Evolutionary conservation across 1,140 invertebrate genomes (phyloP), one percentile per base, ranked within the genome.

Genomic region (Drosophila equinoxialis): DNA sequence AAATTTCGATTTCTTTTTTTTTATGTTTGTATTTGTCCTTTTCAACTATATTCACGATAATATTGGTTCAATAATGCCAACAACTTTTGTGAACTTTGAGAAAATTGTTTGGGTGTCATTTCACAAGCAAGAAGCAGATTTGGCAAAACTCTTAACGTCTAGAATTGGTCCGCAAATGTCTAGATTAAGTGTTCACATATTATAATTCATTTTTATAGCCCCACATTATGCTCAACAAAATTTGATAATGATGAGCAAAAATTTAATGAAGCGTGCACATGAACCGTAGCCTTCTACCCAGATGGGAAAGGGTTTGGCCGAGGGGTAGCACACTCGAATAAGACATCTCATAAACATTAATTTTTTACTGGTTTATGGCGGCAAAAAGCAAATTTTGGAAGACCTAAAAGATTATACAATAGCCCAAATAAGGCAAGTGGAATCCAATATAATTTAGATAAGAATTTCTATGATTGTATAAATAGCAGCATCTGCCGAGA

Each of bases 361-460:
- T 13, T 20, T 14, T 58, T 37, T 26, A 5, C 14, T 14, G 45
- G 10, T 0, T 2, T 14, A 35, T 61, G 45, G 62, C 68, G 45
- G 62, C 68, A 63, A 4, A 5, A 17, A 30, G 1, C 6, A 62
- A 30, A 39, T 20, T 41, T 63, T 23, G 41, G 39, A 8, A 59
- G 37, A 60, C 39, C n/a, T 57, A 54, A n/a, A 8, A 26, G 60
- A 76, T 77, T 77, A 76, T 77, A 57, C 10, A 14, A 61, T 11
- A 39, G 17, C 55, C 33, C 20, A 58, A 58, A 58, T 58, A 20
- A 20, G 45, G 63, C 65, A 75, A 58, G 68, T 75, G 65, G 26
- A 26, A 26, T 6, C 2, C 42, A 39, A 45, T 60, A 59, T 77
- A 77, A 70, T 23, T 7, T 33, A 51, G 41, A 51, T 45, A 35